Conservation (phyloP, 2,113 vertebrate genomes). For the Vidua macroura region DNA sequence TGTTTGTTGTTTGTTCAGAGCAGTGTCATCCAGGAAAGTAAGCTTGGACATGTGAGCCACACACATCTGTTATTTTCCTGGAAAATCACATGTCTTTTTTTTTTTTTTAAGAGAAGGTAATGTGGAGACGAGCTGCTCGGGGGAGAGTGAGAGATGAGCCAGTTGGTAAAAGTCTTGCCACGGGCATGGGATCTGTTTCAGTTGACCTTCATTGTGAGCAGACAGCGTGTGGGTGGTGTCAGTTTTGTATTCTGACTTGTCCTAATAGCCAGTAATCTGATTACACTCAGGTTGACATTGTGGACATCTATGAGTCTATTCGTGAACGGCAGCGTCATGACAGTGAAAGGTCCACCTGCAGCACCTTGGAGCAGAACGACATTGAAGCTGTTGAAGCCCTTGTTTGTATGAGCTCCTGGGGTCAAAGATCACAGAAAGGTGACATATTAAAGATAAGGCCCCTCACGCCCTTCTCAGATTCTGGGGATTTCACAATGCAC, state of each 20-base stretch:
- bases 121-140: neutral
- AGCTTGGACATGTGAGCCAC: neutral
- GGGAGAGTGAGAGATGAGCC: neutral
- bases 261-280: constrained; percentile 65
- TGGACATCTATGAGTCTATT: constrained; percentile 78
- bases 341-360: constrained; percentile 78
- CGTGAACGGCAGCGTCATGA: constrained; percentile 85
- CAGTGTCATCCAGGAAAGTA: neutral
- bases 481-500: constrained; percentile 84
- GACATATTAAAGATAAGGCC: constrained; percentile 80
- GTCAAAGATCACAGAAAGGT: constrained; percentile 81
- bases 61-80: neutral
- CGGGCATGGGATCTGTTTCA: neutral
- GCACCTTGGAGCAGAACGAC: constrained; percentile 86
- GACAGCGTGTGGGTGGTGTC: neutral
- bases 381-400: constrained; percentile 94
- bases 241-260: neutral
- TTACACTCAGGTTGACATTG: constrained; percentile 79
- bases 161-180: neutral
- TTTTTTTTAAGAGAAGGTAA: neutral
- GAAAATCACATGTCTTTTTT: neutral
- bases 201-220: constrained; percentile 16
- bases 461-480: constrained; percentile 92
- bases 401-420: constrained; percentile 98
- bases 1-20: neutral